A percentile compares a stretch with the other conserved stretches of the same genome.
Conservation (phyloP, 92 coral and sea anemone species). For the Actinostola sp. region DNA sequence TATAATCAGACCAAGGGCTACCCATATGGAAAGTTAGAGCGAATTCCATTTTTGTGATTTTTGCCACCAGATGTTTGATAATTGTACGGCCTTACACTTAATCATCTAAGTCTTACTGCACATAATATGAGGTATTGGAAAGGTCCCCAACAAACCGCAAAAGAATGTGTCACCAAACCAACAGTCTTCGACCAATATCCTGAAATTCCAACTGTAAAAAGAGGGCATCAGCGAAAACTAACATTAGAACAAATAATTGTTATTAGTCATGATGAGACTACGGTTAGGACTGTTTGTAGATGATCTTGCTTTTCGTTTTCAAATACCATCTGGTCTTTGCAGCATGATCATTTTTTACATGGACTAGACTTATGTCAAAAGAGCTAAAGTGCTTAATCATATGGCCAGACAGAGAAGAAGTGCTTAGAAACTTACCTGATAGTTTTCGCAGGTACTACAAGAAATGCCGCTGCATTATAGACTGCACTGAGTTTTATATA, state of each 20-base stretch:
- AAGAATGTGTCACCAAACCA: too few species aligned
- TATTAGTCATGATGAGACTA: not conserved
- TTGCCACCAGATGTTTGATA: too few species aligned
- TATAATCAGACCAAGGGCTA: too few species aligned
- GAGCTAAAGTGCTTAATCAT: constrained; percentile 19
- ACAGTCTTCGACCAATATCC: too few species aligned
- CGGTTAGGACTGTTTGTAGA: not conserved
- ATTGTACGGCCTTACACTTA: too few species aligned
- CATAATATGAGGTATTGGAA: too few species aligned
- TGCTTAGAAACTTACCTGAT: constrained; percentile 9
- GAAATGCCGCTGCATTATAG: constrained; percentile 28
- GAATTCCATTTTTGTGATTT: too few species aligned
- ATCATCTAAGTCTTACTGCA: too few species aligned
- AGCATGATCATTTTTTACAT: constrained; percentile 13
- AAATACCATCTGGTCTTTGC: not conserved
- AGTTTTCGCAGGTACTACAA: constrained; percentile 23
- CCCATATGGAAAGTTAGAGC: too few species aligned
- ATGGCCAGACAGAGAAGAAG: constrained; percentile 30
- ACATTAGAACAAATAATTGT: not conserved
- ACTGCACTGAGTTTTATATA: constrained; percentile 30
- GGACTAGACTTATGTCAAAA: constrained; percentile 22
- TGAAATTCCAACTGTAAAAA: too few species aligned
- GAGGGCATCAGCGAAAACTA: too few species aligned
- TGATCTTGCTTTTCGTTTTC: not conserved
- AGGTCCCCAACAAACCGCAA: too few species aligned